Base-by-base conservation (phyloP, 2,797 vertebrate species). In the Carapus acus region DNA sequence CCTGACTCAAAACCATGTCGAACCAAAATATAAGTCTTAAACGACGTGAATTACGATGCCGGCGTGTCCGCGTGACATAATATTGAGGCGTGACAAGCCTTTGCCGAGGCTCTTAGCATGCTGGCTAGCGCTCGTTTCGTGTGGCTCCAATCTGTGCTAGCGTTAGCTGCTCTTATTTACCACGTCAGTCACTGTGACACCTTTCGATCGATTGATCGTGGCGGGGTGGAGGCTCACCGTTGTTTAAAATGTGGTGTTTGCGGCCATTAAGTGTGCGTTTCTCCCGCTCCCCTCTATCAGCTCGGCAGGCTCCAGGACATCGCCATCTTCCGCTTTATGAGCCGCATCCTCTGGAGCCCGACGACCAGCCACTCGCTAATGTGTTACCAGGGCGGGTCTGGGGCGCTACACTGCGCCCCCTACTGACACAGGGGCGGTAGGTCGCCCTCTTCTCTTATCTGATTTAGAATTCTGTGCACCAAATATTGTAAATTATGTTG, bases 241-340 rank as follows among this genome's bases (percentile, higher is more conserved):
- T 63, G 65, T 67, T 75, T 62, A 27, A 37, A 73, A 43, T 55
- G 41, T 47, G n/a, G 39, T 74, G 43, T 55, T 43, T 47, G n/a
- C 41, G 33, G 20, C 54, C 22, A 57, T 40, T 49, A 51, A n/a
- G 52, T 60, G 47, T 69, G 37, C 62, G 14, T 65, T 49, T 59
- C 39, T 73, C 51, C 62, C 69, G 2, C 45, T 74, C 67, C 75
- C 71, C 71, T 81, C 69, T 84, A 86, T 89, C 87, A 89, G 81
- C 86, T 87, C 69, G 48, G 73, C 85, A 80, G 75, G 79, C 78
- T 81, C 83, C 85, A 80, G 67, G 78, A 78, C 80, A 79, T 83
- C 86, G 87, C 87, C 89, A 90, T 91, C 87, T 91, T 90, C 77
- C 73, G 69, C 73, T 59, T 17, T 41, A 52, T 43, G 62, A 69